Base-by-base conservation (phyloP, 1,140 invertebrate species). In the Calephelis virginiensis region DNA sequence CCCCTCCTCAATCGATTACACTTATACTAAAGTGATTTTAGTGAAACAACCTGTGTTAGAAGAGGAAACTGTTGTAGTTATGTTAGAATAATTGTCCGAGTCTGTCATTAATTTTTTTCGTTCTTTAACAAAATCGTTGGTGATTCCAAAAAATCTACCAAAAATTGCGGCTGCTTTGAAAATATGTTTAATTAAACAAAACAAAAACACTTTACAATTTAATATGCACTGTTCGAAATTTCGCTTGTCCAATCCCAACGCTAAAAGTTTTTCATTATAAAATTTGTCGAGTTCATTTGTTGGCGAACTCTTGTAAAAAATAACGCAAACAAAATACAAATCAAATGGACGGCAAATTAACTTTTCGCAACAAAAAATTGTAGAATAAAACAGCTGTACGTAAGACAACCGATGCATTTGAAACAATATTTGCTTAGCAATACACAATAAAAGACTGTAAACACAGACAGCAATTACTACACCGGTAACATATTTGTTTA, bases 381-480 rank as follows among this genome's bases (percentile, higher is more conserved):
- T 14, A 62, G 60, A 74, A 67, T 70, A 71, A 71, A 82, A 74
- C 83, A 80, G 82, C 80, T 87, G 88, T 82, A 81, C 37, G 67
- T 71, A 70, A 76, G 77, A 82, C 85, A 82, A 82, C 71, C 80
- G 84, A 90, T 82, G 86, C 85, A 84, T 85, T 74, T 78, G 85
- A 82, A 83, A 84, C 78, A 91, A 91, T 89, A 89, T 91, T 91
- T 87, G 79, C 79, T 77, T 80, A 78, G 77, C 82, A 80, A 89
- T 89, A 89, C 82, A 86, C 86, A 88, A 91, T 91, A 91, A 91
- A 91, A 91, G 82, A 80, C 74, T 78, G 86, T 86, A 88, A 89
- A 91, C 78, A 89, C 78, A 74, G 77, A 82, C 76, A 86, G 89
- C 86, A 91, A 91, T 91, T 91, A 91, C 86, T 85, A 81, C 80